These are phyloP conservation scores for Sinhomidia bicolor DNA, from an alignment of 2,888 invertebrate genomes.

Conservation along the genomic window DNA sequence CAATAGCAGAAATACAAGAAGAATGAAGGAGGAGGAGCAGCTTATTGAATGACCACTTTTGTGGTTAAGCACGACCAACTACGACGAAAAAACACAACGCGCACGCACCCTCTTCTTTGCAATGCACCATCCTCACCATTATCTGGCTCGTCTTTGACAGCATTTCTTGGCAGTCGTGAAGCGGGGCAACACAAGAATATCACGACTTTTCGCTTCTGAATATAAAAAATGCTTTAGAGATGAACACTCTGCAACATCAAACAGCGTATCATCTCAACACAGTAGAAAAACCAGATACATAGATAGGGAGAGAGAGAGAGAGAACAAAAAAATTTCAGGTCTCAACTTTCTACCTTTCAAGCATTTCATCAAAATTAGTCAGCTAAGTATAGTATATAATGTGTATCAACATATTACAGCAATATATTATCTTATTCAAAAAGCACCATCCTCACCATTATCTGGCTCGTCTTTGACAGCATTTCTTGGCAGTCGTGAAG, in stretches of 20 bases:
- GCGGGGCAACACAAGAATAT: slow-evolving; percentile 48
- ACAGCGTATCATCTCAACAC: too few species aligned
- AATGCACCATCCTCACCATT: background rate
- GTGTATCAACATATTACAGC: background rate
- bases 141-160: background rate
- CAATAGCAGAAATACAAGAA: background rate
- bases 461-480: background rate
- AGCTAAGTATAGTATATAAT: background rate
- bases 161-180: background rate
- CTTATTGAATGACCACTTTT: slow-evolving; percentile 32
- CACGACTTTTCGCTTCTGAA: slow-evolving; percentile 47
- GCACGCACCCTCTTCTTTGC: slow-evolving; percentile 26
- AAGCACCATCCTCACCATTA: background rate
- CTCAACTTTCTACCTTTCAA: slow-evolving; percentile 21
- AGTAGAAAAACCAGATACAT: background rate
- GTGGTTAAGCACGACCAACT: slow-evolving; percentile 41
- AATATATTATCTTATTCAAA: too few species aligned
- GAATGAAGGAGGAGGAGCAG: slow-evolving; percentile 14
- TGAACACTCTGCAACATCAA: too few species aligned
- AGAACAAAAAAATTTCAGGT: slow-evolving; percentile 7
- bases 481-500: background rate
- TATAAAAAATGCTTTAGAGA: background rate
- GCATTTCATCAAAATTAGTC: background rate
- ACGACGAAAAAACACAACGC: slow-evolving; percentile 7
- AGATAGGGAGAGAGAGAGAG: background rate